These are phyloP conservation scores for Halcyon senegalensis DNA, from an alignment of 2,113 vertebrate genomes.

Conservation along the genomic window DNA sequence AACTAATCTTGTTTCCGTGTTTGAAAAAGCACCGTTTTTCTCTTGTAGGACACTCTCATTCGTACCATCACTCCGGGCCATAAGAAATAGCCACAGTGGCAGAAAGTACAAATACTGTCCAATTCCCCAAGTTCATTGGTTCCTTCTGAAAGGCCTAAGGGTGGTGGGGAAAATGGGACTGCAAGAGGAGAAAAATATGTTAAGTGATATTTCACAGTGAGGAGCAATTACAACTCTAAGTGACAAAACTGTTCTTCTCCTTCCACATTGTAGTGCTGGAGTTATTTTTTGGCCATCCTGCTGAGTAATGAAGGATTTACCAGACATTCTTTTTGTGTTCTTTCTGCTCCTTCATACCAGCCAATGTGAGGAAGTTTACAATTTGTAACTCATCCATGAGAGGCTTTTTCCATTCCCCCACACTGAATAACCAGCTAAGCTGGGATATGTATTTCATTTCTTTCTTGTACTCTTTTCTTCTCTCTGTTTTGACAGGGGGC, in stretches of 20 bases:
- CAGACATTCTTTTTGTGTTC: not conserved
- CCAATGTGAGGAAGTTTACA: not conserved
- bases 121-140: not conserved
- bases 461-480: not conserved
- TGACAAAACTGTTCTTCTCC: not conserved
- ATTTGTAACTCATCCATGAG: not conserved
- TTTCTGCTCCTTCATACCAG: not conserved
- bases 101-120: not conserved
- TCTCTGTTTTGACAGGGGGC: not conserved
- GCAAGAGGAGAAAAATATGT: not conserved
- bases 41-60: not conserved
- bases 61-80: not conserved
- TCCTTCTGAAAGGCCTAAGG: not conserved
- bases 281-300: not conserved
- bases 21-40: not conserved
- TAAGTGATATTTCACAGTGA: not conserved
- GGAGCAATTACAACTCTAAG: not conserved
- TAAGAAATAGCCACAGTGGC: not conserved
- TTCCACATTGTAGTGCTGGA: not conserved
- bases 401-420: not conserved
- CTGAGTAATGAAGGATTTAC: not conserved
- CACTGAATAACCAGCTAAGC: not conserved
- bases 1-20: not conserved
- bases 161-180: not conserved
- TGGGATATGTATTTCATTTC: not conserved